A percentile compares a stretch with the other conserved stretches of the same genome.
Evolutionary conservation across 2,113 vertebrate species (phyloP).

Genomic region (Rattus rattus): DNA sequence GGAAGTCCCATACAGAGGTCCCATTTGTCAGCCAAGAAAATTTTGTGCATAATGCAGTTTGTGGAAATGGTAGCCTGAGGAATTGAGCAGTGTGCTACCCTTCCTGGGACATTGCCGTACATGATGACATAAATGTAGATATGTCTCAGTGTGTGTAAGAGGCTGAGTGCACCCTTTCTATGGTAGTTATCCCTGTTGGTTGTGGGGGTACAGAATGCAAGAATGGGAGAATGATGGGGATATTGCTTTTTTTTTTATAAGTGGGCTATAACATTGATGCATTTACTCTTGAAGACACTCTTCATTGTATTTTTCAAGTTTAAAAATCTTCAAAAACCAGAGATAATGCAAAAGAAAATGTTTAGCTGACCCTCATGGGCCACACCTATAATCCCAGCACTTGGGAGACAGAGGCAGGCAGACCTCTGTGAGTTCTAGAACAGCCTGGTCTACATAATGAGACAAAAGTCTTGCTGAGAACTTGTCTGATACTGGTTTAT

Average conservation of each 20-base stretch:
- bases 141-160: neutral
- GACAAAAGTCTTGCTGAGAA: neutral
- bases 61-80: neutral
- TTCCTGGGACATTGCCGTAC: neutral
- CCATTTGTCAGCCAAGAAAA: neutral
- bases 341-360: neutral
- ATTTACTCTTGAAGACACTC: neutral
- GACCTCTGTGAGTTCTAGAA: neutral
- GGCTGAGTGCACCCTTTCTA: neutral
- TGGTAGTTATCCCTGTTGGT: neutral
- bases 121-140: neutral
- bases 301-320: neutral
- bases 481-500: neutral
- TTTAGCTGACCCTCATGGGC: neutral
- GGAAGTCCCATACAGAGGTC: neutral
- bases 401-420: neutral
- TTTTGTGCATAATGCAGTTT: neutral
- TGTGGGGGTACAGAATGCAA: neutral
- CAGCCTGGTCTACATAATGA: neutral
- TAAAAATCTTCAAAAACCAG: conserved; percentile 8
- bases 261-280: neutral
- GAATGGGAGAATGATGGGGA: neutral
- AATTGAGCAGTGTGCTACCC: neutral
- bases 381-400: neutral
- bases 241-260: neutral